These are phyloP conservation scores for Melanophora roralis DNA, from an alignment of 2,888 invertebrate genomes.

Conservation along the genomic window DNA sequence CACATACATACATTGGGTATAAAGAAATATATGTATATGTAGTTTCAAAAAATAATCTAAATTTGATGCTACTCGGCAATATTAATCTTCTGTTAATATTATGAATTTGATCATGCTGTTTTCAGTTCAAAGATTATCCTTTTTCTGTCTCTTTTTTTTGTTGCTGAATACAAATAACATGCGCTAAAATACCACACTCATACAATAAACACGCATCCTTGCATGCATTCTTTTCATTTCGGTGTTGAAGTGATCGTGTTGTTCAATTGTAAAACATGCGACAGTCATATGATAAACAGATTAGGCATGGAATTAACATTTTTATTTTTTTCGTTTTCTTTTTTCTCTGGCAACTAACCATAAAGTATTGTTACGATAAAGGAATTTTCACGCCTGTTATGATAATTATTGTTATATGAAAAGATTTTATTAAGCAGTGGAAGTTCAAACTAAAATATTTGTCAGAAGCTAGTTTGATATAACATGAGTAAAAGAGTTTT, in stretches of 20 bases:
- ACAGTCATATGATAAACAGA: constrained; percentile 54
- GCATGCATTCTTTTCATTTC: neutral
- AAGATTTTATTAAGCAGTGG: neutral
- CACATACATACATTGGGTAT: neutral
- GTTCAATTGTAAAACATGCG: constrained; percentile 33
- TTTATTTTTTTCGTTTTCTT: neutral
- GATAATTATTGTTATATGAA: neutral
- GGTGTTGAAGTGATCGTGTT: neutral
- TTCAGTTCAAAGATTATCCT: constrained; percentile 12
- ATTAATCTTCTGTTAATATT: neutral
- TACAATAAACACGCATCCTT: neutral
- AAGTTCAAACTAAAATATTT: no score
- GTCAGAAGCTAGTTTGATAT: neutral
- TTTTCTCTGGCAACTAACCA: constrained; percentile 10
- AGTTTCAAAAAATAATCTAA: no score
- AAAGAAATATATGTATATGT: neutral
- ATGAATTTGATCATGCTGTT: constrained; percentile 36
- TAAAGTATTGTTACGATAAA: constrained; percentile 31
- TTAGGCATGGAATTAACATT: constrained; percentile 30
- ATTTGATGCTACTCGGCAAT: no score
- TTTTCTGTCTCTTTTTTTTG: neutral
- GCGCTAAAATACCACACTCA: neutral
- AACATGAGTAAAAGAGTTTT: no score
- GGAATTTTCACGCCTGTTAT: constrained; percentile 34
- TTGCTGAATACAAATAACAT: constrained; percentile 11